phyloP scores from a whole-genome alignment of 2,888 invertebrate species.

The Caenorhabditis zanzibari region DNA sequence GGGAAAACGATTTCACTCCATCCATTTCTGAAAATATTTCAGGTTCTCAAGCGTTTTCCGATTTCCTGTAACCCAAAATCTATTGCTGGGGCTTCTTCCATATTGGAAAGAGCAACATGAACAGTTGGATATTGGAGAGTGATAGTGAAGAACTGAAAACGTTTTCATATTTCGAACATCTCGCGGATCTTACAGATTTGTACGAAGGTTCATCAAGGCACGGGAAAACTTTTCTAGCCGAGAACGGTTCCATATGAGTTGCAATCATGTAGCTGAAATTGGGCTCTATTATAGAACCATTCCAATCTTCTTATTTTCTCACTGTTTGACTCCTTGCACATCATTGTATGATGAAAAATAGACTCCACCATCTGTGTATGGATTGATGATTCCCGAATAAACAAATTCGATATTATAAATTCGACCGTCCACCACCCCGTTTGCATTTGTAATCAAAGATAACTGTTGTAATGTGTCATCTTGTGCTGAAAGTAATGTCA shows the following conservation, averaged over 20 bases:
- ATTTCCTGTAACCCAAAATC: conserved; percentile 52
- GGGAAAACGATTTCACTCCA: conserved; percentile 60
- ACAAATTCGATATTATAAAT: conserved; percentile 62
- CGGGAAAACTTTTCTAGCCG: conserved; percentile 70
- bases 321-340: conserved; percentile 55
- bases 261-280: conserved; percentile 69
- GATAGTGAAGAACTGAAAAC: conserved; percentile 61
- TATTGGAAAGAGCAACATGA: conserved; percentile 67
- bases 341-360: conserved; percentile 68
- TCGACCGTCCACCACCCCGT: conserved; percentile 44
- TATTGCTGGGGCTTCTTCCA: conserved; percentile 42
- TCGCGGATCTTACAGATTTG: conserved; percentile 61
- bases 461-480: conserved; percentile 51
- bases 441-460: conserved; percentile 58
- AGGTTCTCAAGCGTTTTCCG: background rate
- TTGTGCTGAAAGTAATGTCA: conserved; percentile 48
- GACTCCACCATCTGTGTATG: conserved; percentile 67
- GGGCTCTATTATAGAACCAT: no score
- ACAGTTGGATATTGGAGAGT: conserved; percentile 66
- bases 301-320: conserved; percentile 20
- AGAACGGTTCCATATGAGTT: conserved; percentile 72
- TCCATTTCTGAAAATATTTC: conserved; percentile 53
- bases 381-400: conserved; percentile 70
- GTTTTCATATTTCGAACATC: background rate
- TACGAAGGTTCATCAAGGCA: conserved; percentile 73